Evolutionary conservation across 2,888 invertebrate genomes (phyloP).

Genomic region (Mythimna lalbum): DNA sequence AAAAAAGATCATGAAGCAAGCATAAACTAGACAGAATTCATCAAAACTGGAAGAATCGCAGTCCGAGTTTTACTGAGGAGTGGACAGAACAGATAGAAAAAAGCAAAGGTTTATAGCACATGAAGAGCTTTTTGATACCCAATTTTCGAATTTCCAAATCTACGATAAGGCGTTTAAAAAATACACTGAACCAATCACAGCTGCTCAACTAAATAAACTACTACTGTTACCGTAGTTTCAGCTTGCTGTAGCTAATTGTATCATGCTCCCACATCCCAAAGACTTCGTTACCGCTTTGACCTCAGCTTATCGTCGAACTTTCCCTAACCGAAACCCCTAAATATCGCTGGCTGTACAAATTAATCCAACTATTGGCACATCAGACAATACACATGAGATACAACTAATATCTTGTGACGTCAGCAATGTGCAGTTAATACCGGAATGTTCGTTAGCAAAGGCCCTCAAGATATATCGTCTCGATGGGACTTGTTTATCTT

Average conservation of each 20-base stretch:
- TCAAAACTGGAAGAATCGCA: no score
- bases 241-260: slow-evolving; percentile 51
- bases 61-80: no score
- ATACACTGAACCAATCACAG: slow-evolving; percentile 2
- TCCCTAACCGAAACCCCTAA: slow-evolving; percentile 58
- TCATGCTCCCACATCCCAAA: slow-evolving; percentile 43
- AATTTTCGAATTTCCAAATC: background rate
- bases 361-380: slow-evolving; percentile 77
- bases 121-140: background rate
- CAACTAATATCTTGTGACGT: slow-evolving; percentile 78
- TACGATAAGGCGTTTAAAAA: background rate
- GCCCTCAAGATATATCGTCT: slow-evolving; percentile 82
- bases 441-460: slow-evolving; percentile 69
- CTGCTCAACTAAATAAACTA: slow-evolving; percentile 35
- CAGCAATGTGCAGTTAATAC: slow-evolving; percentile 72
- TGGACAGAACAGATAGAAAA: no score
- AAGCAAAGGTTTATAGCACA: background rate
- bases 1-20: no score
- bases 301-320: slow-evolving; percentile 55
- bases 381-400: slow-evolving; percentile 76
- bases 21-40: no score
- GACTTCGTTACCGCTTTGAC: slow-evolving; percentile 50
- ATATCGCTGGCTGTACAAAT: slow-evolving; percentile 67
- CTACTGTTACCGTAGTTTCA: slow-evolving; percentile 31
- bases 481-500: slow-evolving; percentile 83